Evolutionary conservation across 2,888 invertebrate genomes (phyloP).

Genomic region (Coronaproctus castanopsis): DNA sequence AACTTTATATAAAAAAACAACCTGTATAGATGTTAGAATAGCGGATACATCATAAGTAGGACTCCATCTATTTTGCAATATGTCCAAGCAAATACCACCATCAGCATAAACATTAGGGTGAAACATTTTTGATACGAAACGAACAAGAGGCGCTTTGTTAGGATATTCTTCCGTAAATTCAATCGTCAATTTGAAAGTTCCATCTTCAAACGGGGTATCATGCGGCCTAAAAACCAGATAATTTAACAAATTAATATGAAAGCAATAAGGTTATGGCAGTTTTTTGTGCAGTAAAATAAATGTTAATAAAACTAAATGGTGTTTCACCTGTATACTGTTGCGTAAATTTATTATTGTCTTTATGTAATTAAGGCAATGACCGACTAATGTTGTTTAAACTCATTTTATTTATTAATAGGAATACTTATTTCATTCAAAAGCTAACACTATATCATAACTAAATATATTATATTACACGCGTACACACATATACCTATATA

Average conservation of each 20-base stretch:
- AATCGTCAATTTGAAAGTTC: conserved; percentile 96
- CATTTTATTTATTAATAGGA: no score
- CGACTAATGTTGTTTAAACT: no score
- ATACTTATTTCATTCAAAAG: no score
- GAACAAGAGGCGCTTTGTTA: conserved; percentile 97
- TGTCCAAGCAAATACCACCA: conserved; percentile 97
- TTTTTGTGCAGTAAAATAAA: neutral
- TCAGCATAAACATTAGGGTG: conserved; percentile 99
- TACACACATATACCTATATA: no score
- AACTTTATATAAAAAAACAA: no score
- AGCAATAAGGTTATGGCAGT: neutral
- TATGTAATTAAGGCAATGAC: no score
- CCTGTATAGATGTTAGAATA: conserved; percentile 85
- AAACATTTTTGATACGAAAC: conserved; percentile 99
- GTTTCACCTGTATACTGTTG: no score
- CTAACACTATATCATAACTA: no score
- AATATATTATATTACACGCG: no score
- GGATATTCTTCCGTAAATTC: conserved; percentile 99
- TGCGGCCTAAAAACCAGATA: conserved; percentile 38
- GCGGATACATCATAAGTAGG: conserved; percentile 99
- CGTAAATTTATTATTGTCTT: no score
- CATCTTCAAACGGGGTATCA: conserved; percentile 96
- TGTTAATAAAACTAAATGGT: neutral
- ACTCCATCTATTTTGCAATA: conserved; percentile 98
- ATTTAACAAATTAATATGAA: neutral